phyloP scores from a whole-genome alignment of 2,888 invertebrate species.

The Himalopsyche kuldschensis region DNA sequence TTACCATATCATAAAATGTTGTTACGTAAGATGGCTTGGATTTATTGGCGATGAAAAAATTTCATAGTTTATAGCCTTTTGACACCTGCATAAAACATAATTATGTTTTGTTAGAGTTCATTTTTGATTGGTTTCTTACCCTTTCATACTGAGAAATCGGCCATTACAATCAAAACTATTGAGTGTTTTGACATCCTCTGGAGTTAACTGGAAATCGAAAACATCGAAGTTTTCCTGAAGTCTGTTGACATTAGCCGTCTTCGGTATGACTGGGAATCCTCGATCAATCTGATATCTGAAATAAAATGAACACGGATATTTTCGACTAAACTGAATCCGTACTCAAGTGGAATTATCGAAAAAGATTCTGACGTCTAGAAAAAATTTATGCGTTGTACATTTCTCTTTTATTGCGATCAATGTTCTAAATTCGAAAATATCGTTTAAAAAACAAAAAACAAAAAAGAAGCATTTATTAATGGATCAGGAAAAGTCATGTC shows the following conservation, averaged over 20 bases:
- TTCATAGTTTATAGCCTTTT: no score
- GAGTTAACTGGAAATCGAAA: constrained; percentile 53
- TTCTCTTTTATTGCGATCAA: no score
- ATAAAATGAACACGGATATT: neutral
- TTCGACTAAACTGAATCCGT: neutral
- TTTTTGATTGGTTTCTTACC: no score
- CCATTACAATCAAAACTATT: constrained; percentile 20
- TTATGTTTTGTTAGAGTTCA: no score
- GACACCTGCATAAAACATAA: no score
- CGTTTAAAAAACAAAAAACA: no score
- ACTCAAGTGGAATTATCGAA: neutral
- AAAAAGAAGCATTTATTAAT: no score
- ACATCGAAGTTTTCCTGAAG: constrained; percentile 56
- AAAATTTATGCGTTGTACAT: no score
- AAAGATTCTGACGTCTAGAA: neutral
- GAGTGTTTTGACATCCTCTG: constrained; percentile 45
- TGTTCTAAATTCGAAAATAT: no score
- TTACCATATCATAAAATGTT: neutral
- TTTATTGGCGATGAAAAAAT: no score
- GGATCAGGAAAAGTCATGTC: no score
- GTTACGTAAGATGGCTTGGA: neutral
- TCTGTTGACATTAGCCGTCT: constrained; percentile 54
- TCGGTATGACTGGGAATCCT: constrained; percentile 56
- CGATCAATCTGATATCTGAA: constrained; percentile 47
- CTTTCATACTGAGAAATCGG: constrained; percentile 28